phyloP scores from a whole-genome alignment of 2,113 vertebrate genomes.

The Zosterops hypoxanthus region DNA sequence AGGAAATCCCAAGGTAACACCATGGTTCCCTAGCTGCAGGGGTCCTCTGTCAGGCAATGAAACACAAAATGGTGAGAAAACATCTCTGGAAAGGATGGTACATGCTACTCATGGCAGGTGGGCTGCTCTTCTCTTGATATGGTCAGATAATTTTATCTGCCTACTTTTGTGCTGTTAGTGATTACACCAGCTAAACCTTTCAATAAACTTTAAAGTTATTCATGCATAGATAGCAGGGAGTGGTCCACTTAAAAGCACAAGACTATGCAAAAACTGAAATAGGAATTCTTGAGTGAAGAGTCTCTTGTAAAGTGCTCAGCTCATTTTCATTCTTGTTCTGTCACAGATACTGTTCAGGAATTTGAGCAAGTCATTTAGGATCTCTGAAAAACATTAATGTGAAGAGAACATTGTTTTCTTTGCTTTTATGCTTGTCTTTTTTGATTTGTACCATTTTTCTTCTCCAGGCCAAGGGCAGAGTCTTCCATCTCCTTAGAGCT shows the following conservation, averaged over 20 bases:
- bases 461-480: neutral
- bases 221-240: neutral
- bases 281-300: neutral
- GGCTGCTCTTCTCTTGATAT: neutral
- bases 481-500: neutral
- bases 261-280: neutral
- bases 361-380: neutral
- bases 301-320: neutral
- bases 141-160: neutral
- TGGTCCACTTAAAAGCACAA: neutral
- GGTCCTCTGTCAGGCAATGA: neutral
- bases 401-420: neutral
- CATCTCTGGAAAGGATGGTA: neutral
- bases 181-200: neutral
- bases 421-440: neutral
- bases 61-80: neutral
- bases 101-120: neutral
- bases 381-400: neutral
- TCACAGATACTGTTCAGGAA: neutral
- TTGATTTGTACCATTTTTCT: neutral
- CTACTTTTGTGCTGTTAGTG: neutral
- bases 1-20: neutral
- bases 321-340: neutral
- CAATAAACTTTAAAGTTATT: neutral
- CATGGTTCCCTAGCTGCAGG: neutral